Evolutionary conservation across 2,797 vertebrate species (phyloP), one percentile per base, ranked within the genome.

Genomic region (Leucoraja ocellata): DNA sequence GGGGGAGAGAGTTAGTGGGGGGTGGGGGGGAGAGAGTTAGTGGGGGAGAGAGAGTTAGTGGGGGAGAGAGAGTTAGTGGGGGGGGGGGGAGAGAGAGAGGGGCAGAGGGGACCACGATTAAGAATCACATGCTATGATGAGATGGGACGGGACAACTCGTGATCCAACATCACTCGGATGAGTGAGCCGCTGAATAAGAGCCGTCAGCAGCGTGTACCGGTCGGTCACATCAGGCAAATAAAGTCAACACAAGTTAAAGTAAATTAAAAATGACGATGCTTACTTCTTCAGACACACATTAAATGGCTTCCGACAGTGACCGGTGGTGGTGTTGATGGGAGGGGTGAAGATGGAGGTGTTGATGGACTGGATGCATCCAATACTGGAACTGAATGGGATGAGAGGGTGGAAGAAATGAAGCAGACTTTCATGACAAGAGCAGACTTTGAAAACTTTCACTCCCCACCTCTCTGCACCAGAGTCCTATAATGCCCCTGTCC

Each of bases 231-330:
- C 2, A 2, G 32, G 21, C 21, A 36, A 68, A 3, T 88, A 88
- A 18, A 18, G 28, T 36, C 21, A 65, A 36, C 32, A 61, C 9
- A 9, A 61, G 23, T 61, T 21, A 16, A 86, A 61, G 10, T 16
- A 63, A 36, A 7, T 68, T 88, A 36, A 9, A 36, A 88, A 65
- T 9, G 61, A 32, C n/a, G 1, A 36, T 32, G 95, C 96, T 97
- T 97, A 97, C 96, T 95, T 96, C 96, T 94, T 93, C 97, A 98
- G 96, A 97, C 98, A 96, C 97, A 97, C 98, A 98, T 98, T 97
- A 97, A 96, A 96, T 97, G 97, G 96, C 95, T 94, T 76, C 96
- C 96, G 94, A 96, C 96, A 94, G 96, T 96, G 94, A 96, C 94
- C 90, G 46, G 90, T 28, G 90, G 71, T 39, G 90, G 71, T 32